Evolutionary conservation across 2,113 vertebrate genomes (phyloP).

Genomic region (Rhipidura dahli): DNA sequence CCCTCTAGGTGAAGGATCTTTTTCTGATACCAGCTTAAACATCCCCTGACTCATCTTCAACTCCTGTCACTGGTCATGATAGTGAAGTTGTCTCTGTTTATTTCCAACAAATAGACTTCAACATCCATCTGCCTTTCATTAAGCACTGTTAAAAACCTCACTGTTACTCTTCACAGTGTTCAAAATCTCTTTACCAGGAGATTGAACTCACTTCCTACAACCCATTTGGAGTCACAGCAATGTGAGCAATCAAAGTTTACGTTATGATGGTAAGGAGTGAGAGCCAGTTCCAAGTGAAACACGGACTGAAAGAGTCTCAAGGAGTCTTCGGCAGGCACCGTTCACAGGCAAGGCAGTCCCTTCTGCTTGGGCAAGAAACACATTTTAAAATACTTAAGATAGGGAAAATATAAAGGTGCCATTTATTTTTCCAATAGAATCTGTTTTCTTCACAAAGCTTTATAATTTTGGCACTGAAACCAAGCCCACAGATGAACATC

Average conservation of each 20-base stretch:
- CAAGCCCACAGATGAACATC: background rate
- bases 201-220: background rate
- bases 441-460: background rate
- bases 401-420: background rate
- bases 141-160: background rate
- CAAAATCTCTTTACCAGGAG: background rate
- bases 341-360: background rate
- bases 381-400: background rate
- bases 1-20: background rate
- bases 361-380: background rate
- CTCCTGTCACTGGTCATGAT: background rate
- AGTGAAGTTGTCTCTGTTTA: background rate
- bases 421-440: background rate
- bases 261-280: background rate
- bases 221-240: background rate
- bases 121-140: background rate
- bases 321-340: background rate
- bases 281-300: background rate
- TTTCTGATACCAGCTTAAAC: background rate
- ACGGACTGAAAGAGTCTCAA: background rate
- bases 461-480: constrained; percentile 13
- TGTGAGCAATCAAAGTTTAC: background rate
- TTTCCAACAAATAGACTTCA: background rate
- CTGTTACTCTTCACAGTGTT: background rate
- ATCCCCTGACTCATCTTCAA: background rate